phyloP scores from a whole-genome alignment of 2,113 vertebrate genomes.

The Connochaetes taurinus region DNA sequence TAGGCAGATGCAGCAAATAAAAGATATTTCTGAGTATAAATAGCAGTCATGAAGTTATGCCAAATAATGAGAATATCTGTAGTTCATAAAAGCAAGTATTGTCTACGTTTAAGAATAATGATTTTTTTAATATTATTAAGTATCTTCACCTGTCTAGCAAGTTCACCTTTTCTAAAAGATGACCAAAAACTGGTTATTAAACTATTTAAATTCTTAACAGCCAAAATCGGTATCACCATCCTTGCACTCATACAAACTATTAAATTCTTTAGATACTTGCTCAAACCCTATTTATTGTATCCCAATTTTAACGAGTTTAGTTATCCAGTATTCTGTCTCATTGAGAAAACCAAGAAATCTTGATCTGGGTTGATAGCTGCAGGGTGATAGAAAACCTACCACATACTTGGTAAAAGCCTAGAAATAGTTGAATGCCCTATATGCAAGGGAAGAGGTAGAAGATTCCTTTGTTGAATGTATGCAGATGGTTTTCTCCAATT shows the following conservation, averaged over 20 bases:
- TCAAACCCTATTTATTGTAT: background rate
- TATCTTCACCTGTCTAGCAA: background rate
- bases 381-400: background rate
- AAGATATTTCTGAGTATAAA: background rate
- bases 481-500: background rate
- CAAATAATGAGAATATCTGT: background rate
- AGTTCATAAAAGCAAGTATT: background rate
- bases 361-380: background rate
- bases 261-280: background rate
- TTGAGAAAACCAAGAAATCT: background rate
- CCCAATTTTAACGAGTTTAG: background rate
- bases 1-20: background rate
- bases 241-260: background rate
- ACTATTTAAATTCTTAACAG: background rate
- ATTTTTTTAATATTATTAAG: background rate
- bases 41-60: background rate
- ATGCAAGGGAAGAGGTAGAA: background rate
- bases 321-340: background rate
- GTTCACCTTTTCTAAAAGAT: background rate
- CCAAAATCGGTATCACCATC: background rate
- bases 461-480: background rate
- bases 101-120: background rate
- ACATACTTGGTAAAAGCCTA: background rate
- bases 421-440: background rate
- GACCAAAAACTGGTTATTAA: background rate